A percentile compares a stretch with the other conserved stretches of the same genome.
Conservation (phyloP, 2,113 vertebrate genomes). For the Protobothrops flavoviridis region DNA sequence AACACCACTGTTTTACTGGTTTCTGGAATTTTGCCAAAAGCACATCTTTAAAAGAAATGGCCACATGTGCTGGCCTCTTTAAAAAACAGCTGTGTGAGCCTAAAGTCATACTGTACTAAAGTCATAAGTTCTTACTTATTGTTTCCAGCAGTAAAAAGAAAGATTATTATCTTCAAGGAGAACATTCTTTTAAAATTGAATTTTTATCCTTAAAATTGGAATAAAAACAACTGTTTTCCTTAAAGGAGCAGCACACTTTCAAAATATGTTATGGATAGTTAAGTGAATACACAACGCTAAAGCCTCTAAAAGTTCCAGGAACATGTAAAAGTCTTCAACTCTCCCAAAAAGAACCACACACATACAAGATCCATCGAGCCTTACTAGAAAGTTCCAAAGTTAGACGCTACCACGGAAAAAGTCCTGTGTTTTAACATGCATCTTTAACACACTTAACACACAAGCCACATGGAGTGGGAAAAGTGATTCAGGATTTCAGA, state of each 20-base stretch:
- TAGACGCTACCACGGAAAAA: background rate
- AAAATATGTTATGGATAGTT: background rate
- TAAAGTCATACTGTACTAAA: background rate
- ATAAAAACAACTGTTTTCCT: background rate
- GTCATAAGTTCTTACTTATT: background rate
- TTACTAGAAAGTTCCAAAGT: background rate
- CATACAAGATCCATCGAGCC: background rate
- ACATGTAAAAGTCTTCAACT: background rate
- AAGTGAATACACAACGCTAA: background rate
- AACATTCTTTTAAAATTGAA: background rate
- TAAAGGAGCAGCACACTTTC: background rate
- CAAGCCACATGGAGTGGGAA: background rate
- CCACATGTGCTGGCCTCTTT: background rate
- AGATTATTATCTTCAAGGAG: conserved; percentile 8
- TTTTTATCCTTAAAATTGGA: background rate
- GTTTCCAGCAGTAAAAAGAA: background rate
- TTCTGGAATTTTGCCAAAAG: background rate
- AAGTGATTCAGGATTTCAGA: background rate
- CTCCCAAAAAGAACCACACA: background rate
- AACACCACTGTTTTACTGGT: background rate
- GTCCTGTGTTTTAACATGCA: background rate
- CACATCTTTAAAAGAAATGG: background rate
- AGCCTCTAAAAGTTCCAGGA: background rate
- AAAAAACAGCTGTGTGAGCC: background rate
- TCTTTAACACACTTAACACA: background rate